phyloP scores from a whole-genome alignment of 2,888 invertebrate genomes.

The Hypselothyrea guttata region DNA sequence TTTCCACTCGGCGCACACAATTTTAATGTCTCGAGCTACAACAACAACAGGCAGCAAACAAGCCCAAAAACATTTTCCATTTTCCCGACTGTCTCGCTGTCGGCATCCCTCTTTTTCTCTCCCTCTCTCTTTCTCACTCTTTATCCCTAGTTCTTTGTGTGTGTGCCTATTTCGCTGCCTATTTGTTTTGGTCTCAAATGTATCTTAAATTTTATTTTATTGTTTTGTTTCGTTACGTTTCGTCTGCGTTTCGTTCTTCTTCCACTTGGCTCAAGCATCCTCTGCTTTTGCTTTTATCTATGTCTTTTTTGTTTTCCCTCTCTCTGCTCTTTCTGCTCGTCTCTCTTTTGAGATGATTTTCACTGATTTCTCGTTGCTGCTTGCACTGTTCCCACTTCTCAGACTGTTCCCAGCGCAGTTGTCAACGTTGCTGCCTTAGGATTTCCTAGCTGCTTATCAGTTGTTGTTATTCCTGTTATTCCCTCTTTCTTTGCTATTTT shows the following conservation, averaged over 20 bases:
- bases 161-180: conserved; percentile 65
- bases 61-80: conserved; percentile 58
- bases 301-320: too few relatives aligned
- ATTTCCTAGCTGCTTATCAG: conserved; percentile 51
- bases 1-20: conserved; percentile 47
- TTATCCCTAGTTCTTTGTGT: conserved; percentile 17
- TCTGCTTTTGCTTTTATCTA: conserved; percentile 12
- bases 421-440: conserved; percentile 50
- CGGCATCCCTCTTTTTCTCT: background rate
- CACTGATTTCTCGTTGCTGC: conserved; percentile 48
- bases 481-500: conserved; percentile 52
- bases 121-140: background rate
- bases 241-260: conserved; percentile 21
- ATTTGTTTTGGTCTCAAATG: conserved; percentile 76
- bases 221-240: conserved; percentile 57
- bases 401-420: conserved; percentile 17
- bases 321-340: conserved; percentile 47
- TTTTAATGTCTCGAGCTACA: conserved; percentile 35
- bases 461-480: conserved; percentile 4
- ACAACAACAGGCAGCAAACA: conserved; percentile 33
- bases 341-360: conserved; percentile 69
- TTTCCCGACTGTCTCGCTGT: conserved; percentile 38
- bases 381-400: conserved; percentile 3
- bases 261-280: conserved; percentile 17
- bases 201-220: conserved; percentile 78